Percentiles rank a stretch among this genome's conserved stretches.
These are phyloP conservation scores for Crossocerus cetratus DNA, from an alignment of 2,888 invertebrate species.

Conservation along the genomic window DNA sequence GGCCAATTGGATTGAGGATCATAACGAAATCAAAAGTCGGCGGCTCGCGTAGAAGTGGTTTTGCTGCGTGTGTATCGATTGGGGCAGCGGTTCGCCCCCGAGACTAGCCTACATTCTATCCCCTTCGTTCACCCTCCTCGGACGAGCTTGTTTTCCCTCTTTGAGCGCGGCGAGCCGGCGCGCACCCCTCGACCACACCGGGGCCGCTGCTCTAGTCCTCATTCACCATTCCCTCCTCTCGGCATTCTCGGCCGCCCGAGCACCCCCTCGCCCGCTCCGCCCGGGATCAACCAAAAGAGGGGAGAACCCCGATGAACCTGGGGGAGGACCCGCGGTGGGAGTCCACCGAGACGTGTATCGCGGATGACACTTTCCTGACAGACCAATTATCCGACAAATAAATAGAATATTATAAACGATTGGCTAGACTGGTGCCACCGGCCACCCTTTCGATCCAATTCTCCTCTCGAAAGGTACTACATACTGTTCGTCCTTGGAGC, in stretches of 20 bases:
- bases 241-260: constrained; percentile 35
- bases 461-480: too few relatives aligned
- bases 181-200: constrained; percentile 14
- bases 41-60: constrained; percentile 44
- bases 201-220: constrained; percentile 55
- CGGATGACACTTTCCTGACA: neutral
- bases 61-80: constrained; percentile 71
- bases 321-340: neutral
- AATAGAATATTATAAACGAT: neutral
- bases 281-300: constrained; percentile 38
- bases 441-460: too few relatives aligned
- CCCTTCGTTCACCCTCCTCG: constrained; percentile 52
- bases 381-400: neutral
- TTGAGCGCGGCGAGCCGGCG: constrained; percentile 13
- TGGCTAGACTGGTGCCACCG: too few relatives aligned
- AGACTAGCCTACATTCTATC: constrained; percentile 73
- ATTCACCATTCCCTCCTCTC: constrained; percentile 68
- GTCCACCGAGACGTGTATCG: neutral
- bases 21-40: constrained; percentile 43
- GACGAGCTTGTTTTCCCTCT: constrained; percentile 37
- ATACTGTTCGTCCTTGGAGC: too few relatives aligned
- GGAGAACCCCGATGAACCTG: constrained; percentile 14
- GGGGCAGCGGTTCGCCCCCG: constrained; percentile 74
- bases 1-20: constrained; percentile 39
- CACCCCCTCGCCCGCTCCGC: constrained; percentile 20